Base-by-base conservation (phyloP, 1,140 invertebrate genomes). In the Nasonia vitripennis region DNA sequence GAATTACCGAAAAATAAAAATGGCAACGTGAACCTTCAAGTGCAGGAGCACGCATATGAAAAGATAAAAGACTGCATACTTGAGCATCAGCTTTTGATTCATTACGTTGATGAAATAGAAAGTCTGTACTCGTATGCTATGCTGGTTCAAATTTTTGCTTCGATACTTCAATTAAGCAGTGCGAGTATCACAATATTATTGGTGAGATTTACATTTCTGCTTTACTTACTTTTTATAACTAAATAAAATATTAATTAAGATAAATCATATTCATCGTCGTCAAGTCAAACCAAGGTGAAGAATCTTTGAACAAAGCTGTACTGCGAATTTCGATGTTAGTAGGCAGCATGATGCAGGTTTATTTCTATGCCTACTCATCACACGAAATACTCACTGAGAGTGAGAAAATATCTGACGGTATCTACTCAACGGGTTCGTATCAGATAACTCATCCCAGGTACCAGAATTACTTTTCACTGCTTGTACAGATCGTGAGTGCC, bases 1-100 rank as follows among this genome's bases (percentile, higher is more conserved):
- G 45, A 37, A 81, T 62, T 20, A n/a, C 17, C 55, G 20, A 7
- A n/a, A 70, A 20, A 78, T 67, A 17, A 81, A n/a, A 67, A 10
- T 23, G 31, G 31, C 4, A 20, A 34, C 41, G 31, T 27, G 0
- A 71, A 77, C 1, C 2, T 31, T 71, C 1, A 2, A 7, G 27
- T 27, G 78, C 37, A 85, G 78, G 31, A 31, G 2, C 14, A 85
- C 12, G 77, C 48, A 17, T 77, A 86, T 37, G 17, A 87, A 20
- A 86, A 86, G 67, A 70, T 91, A 20, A 88, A 80, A 85, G 23
- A 84, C 27, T 90, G 88, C 14, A 88, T 91, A 12, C 86, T 86
- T 20, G 83, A 89, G 81, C 90, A 91, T 84, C 83, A 89, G 62
- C 11, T 88, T n/a, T 71, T 91, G 0, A 89, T 91, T 20, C 20